These are phyloP conservation scores for Phyllotis vaccarum DNA, from an alignment of 2,797 vertebrate species.

Conservation along the genomic window DNA sequence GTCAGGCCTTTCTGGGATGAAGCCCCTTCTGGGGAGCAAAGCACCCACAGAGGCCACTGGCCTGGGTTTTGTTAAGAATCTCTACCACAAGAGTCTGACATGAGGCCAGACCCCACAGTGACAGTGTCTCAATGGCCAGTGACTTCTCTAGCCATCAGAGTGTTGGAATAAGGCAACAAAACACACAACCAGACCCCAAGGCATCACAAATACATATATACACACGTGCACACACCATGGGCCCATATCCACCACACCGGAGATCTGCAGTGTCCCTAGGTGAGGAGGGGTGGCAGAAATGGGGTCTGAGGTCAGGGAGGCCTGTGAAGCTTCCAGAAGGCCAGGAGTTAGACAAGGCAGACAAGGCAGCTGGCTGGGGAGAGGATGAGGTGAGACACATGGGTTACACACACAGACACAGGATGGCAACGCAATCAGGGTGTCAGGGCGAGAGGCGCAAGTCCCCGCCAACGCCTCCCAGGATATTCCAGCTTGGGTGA, in stretches of 20 bases:
- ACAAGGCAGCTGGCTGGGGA: not conserved
- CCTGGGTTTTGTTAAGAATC: not conserved
- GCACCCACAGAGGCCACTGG: not conserved
- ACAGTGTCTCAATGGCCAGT: not conserved
- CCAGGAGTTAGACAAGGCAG: not conserved
- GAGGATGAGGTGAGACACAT: not conserved
- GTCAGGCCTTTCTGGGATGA: not conserved
- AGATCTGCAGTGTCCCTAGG: not conserved
- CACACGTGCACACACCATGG: constrained; percentile 41
- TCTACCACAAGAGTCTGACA: not conserved
- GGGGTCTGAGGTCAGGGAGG: not conserved
- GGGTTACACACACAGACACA: not conserved
- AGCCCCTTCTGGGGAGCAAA: not conserved
- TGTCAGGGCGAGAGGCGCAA: not conserved
- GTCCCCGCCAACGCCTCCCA: not conserved
- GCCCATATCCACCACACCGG: not conserved
- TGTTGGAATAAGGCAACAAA: not conserved
- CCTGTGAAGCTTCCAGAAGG: not conserved
- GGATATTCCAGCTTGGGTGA: not conserved
- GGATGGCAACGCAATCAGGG: not conserved
- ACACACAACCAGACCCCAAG: not conserved
- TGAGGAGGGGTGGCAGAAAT: not conserved
- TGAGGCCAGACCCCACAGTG: not conserved
- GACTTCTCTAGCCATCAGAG: not conserved
- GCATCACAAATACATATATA: constrained; percentile 73